Evolutionary conservation across 1,140 invertebrate species (phyloP), one percentile per base, ranked within the genome.

Genomic region (Penaeus vannamei): DNA sequence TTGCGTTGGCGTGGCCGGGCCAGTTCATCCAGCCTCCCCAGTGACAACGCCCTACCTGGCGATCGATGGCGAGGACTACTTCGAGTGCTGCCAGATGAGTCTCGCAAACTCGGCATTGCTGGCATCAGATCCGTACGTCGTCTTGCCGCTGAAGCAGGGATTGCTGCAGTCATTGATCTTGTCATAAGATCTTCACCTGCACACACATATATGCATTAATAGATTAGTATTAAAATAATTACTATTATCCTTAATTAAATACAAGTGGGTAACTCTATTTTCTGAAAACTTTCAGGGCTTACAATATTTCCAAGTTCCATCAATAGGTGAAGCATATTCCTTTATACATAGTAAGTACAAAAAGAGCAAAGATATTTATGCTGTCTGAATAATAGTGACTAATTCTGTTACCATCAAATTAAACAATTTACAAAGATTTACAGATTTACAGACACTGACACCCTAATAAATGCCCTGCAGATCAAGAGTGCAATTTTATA

Each of bases 41-140:
- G 97, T 92, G 97, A 97, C 94, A 96, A 96, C 92, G 97, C 97
- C 95, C 97, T 97, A 93, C 93, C 93, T 93, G 93, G 92, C 84
- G 93, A 91, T 64, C 91, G 79, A 86, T 89, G 85, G 89, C 91
- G 91, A 60, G 91, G 90, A 86, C 90, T 91, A 88, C 53, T 76
- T 62, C 86, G 85, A 62, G 72, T 69, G 81, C 42, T 76, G 61
- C 62, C 79, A 10, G 91, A n/a, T 5, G 61, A 32, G 62, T 91
- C 90, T 23, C 91, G 96, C 22, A 91, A 86, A 32, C 91, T 96
- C 85, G 97, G 97, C 93, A 97, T 95, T 91, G 97, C 98, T 89
- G 97, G 97, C 94, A 97, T 96, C 93, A 98, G 94, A 94, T 98
- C 97, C 86, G 97, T 98, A 93, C 97, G 96, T 91, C 97, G 95